Conservation (phyloP, 2,113 vertebrate genomes). For the Atrichornis clamosus region DNA sequence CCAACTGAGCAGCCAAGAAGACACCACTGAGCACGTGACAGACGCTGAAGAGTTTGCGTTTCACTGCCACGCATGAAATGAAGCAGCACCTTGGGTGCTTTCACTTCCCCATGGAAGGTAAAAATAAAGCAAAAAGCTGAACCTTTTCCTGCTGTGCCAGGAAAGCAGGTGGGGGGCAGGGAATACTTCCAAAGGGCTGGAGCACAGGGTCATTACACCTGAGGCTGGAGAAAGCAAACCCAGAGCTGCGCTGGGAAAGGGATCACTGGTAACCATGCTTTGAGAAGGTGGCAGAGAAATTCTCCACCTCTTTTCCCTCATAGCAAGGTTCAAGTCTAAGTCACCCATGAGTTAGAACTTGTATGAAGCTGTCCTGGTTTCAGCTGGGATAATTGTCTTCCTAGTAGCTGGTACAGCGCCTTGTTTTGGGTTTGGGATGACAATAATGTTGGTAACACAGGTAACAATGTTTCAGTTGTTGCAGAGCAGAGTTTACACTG, state of each 20-base stretch:
- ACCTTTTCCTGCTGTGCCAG: neutral
- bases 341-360: neutral
- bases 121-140: neutral
- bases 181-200: neutral
- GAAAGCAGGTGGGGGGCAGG: neutral
- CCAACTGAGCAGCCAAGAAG: neutral
- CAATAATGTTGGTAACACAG: neutral
- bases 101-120: neutral
- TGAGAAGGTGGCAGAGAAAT: neutral
- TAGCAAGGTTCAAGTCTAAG: neutral
- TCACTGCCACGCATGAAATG: rapidly evolving
- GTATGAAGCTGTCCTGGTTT: neutral
- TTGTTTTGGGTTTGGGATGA: neutral
- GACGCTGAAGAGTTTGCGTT: neutral
- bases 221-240: neutral
- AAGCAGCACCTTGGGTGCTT: neutral
- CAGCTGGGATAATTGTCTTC: neutral
- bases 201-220: neutral
- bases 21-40: neutral
- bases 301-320: neutral
- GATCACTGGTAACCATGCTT: neutral
- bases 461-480: neutral
- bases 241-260: neutral
- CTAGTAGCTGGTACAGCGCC: neutral
- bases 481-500: neutral